Evolutionary conservation across 2,797 vertebrate genomes (phyloP).

Genomic region (Denticeps clupeoides): DNA sequence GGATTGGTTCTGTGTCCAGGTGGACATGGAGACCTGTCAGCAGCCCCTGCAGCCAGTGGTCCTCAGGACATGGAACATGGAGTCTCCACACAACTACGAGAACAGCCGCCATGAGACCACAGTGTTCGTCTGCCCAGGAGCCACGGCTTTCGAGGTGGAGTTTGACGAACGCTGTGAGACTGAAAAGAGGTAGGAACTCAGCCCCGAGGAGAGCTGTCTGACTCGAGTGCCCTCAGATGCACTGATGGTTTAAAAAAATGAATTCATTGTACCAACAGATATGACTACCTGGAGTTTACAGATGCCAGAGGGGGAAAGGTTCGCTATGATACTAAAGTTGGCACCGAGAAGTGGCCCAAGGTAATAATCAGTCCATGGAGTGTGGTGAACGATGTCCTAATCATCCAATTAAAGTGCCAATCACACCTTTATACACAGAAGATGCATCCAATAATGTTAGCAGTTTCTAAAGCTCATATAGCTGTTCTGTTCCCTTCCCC

Average conservation of each 20-base stretch:
- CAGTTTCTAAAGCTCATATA: not conserved
- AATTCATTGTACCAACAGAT: too few relatives aligned
- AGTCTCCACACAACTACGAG: slow-evolving; percentile 93
- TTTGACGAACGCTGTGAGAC: slow-evolving; percentile 98
- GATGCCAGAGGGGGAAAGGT: slow-evolving; percentile 92
- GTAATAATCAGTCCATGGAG: too few relatives aligned
- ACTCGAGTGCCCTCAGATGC: too few relatives aligned
- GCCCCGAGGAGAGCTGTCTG: not conserved
- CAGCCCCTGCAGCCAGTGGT: slow-evolving; percentile 86
- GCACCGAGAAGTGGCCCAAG: slow-evolving; percentile 95
- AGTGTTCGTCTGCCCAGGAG: slow-evolving; percentile 85
- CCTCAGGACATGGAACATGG: slow-evolving; percentile 80
- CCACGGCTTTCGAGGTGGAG: slow-evolving; percentile 89
- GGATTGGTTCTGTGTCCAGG: slow-evolving; percentile 44
- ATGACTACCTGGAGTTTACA: slow-evolving; percentile 96
- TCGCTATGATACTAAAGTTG: slow-evolving; percentile 93
- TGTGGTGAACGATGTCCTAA: too few relatives aligned
- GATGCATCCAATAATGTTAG: too few relatives aligned
- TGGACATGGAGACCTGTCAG: slow-evolving; percentile 76
- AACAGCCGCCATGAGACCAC: slow-evolving; percentile 88
- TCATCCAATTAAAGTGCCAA: too few relatives aligned
- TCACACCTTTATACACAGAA: too few relatives aligned
- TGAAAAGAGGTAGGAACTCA: slow-evolving; percentile 73
- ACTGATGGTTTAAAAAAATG: too few relatives aligned
- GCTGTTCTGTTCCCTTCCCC: slow-evolving; percentile 1